Evolutionary conservation across 2,113 vertebrate genomes (phyloP).

Genomic region (Rallus limicola): DNA sequence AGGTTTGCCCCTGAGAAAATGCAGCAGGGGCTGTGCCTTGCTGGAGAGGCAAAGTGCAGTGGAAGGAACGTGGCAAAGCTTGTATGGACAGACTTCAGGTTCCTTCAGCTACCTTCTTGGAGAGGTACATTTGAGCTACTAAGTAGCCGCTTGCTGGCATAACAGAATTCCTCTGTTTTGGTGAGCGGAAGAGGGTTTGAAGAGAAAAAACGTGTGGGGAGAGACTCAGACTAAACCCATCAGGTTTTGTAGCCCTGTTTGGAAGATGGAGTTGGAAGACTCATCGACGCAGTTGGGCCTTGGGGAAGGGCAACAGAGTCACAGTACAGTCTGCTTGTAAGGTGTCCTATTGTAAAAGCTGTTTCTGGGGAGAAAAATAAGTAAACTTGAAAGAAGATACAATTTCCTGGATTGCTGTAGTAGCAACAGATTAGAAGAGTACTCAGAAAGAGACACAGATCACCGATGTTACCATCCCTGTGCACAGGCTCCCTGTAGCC

Average conservation of each 20-base stretch:
- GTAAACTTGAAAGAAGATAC: not conserved
- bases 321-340: not conserved
- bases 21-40: not conserved
- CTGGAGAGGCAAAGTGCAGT: not conserved
- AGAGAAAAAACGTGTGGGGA: not conserved
- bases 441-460: not conserved
- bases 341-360: not conserved
- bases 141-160: not conserved
- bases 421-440: not conserved
- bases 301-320: not conserved
- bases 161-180: not conserved
- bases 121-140: not conserved
- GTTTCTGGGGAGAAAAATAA: not conserved
- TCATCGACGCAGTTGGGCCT: not conserved
- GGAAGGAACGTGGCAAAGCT: not conserved
- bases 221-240: not conserved
- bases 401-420: not conserved
- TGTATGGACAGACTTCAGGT: not conserved
- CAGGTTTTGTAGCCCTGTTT: not conserved
- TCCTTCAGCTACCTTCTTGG: not conserved
- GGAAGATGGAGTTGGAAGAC: not conserved
- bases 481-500: not conserved
- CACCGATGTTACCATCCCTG: not conserved
- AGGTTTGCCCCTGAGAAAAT: not conserved
- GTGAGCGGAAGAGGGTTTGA: not conserved